Evolutionary conservation across 2,888 invertebrate genomes (phyloP), one percentile per base, ranked within the genome.

Genomic region (Cantharis lateralis): DNA sequence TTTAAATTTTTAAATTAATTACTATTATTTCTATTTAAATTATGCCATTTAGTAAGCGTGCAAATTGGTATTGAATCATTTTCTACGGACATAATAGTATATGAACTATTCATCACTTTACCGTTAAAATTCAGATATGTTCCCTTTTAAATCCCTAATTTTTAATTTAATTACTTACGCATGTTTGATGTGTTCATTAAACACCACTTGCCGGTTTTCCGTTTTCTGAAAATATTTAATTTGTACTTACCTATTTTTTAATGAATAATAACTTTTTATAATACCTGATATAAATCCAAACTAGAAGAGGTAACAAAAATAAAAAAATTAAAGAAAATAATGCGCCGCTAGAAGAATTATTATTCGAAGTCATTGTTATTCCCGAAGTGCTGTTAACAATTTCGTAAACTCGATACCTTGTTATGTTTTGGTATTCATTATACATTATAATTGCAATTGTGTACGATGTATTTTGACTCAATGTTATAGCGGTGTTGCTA

Each of bases 231-330:
- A 62, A 62, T 18, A 15, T 5, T 20, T 68, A 1, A 15, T 7
- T 10, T 62, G 15, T 62, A 62, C n/a, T n/a, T n/a, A 71, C 18
- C 15, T 72, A 15, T 28, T 28, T 11, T 15, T 64, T 24, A 24
- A 9, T 24, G 1, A 10, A 18, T 26, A 28, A 63, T 63, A n/a
- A 24, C 18, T 20, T 70, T n/a, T 10, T 63, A 48, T 75, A 32
- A 70, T 71, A 79, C 80, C 74, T 72, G 4, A 75, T 62, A 0
- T 72, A 15, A 4, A 74, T 7, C 15, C 64, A 77, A n/a, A 76
- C 2, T 66, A 78, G 10, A 10, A 76, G 13, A 13, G 80, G 74
- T n/a, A 48, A 2, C n/a, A 48, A 48, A 7, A 48, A n/a, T n/a
- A 48, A 1, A 48, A n/a, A 9, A n/a, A 48, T n/a, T 48, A 48